These are phyloP conservation scores for Xiphophorus maculatus DNA, from an alignment of 2,113 vertebrate species.

Conservation along the genomic window DNA sequence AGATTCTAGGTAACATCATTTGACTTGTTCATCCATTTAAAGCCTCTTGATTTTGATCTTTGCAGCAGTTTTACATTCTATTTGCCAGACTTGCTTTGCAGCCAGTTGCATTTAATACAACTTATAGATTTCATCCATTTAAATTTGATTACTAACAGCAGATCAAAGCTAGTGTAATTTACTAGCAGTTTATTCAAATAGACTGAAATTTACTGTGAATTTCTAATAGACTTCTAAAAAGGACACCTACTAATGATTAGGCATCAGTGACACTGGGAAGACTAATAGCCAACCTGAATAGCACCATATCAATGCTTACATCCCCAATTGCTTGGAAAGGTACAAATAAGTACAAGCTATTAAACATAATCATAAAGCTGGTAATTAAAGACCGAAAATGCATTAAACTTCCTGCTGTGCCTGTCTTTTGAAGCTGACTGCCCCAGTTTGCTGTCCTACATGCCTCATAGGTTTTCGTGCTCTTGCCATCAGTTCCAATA, in stretches of 20 bases:
- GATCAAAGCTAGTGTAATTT: neutral
- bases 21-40: conserved; percentile 15
- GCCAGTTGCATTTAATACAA: neutral
- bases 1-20: neutral
- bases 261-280: too few species aligned
- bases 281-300: too few species aligned
- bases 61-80: conserved; percentile 39
- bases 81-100: conserved; percentile 47
- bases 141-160: neutral
- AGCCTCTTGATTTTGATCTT: conserved; percentile 49
- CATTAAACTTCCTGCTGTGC: neutral
- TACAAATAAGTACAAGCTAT: neutral
- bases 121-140: conserved; percentile 7
- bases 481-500: neutral
- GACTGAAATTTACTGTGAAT: neutral
- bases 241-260: too few species aligned
- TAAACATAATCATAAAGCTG: neutral
- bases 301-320: neutral
- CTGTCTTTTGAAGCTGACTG: neutral
- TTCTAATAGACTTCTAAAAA: neutral
- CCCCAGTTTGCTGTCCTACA: neutral
- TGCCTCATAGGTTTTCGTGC: neutral
- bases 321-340: neutral
- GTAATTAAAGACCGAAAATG: neutral
- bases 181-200: neutral